Evolutionary conservation across 1,140 invertebrate genomes (phyloP), one percentile per base, ranked within the genome.

Genomic region (Amyelois transitella): DNA sequence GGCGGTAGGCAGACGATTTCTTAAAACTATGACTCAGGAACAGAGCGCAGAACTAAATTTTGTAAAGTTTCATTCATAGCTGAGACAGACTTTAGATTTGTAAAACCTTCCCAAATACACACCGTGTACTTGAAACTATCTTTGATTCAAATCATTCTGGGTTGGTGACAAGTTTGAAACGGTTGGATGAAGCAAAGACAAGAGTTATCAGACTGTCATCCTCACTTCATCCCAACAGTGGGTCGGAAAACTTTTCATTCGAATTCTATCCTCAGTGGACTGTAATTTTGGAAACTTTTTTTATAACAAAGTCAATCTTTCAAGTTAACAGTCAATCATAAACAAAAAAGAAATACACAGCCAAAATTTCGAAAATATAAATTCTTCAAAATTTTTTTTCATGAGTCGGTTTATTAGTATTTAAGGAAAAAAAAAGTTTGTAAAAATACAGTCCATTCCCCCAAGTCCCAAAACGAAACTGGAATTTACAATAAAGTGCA

Each of bases 1-100:
- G 84, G 84, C 84, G 84, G 84, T 83, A 86, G 81, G 82, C 79
- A 86, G 82, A 87, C 77, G 79, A 87, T 70, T 82, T 67, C 79
- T 85, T 84, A 84, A 55, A 62, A 60, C 70, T 84, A 86, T 52
- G 69, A 86, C 85, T 86, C 85, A 86, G 82, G 60, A 82, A 86
- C 85, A 86, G 82, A 86, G 82, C 72, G 72, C 53, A 60, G 62
- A 63, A 43, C n/a, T n/a, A n/a, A 38, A 38, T 38, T 38, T 14
- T 8, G 12, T 14, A 38, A 38, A 38, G n/a, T n/a, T n/a, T n/a
- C n/a, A n/a, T n/a, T n/a, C n/a, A n/a, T n/a, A n/a, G n/a, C n/a
- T n/a, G n/a, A n/a, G n/a, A 38, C 12, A 32, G 17, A 38, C 32
- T 38, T 14, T 14, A 12, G 17, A 3, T 14, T 38, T 38, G 32